phyloP scores from a whole-genome alignment of 2,113 vertebrate species.

The Penelope pileata region DNA sequence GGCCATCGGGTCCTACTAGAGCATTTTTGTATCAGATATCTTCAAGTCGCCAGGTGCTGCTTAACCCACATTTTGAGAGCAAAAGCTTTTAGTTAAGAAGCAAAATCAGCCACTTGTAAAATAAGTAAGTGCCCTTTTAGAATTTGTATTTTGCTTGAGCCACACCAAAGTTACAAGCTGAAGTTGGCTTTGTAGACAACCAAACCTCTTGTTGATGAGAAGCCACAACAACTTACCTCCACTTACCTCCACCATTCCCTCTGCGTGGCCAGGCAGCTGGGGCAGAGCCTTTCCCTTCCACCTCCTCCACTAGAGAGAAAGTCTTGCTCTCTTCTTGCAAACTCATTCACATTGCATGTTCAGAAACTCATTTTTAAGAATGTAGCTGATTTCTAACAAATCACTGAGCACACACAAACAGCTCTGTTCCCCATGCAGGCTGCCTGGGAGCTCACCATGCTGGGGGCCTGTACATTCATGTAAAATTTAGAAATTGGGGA shows the following conservation, averaged over 20 bases:
- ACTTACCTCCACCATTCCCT: not conserved
- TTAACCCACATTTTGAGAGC: not conserved
- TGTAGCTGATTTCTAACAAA: not conserved
- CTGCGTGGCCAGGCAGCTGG: too few relatives aligned
- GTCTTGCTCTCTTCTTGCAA: not conserved
- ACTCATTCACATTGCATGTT: not conserved
- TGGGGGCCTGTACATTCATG: not conserved
- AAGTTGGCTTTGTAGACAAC: not conserved
- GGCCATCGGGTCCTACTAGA: not conserved
- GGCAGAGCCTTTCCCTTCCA: not conserved
- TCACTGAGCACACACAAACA: not conserved
- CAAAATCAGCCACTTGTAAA: not conserved
- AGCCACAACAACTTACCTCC: not conserved
- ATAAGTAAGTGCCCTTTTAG: not conserved
- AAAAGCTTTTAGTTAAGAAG: not conserved
- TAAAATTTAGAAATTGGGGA: not conserved
- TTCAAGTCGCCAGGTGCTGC: not conserved
- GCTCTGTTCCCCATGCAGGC: not conserved
- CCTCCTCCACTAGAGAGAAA: not conserved
- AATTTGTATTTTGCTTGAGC: not conserved
- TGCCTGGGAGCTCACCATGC: too few relatives aligned
- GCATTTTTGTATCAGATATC: not conserved
- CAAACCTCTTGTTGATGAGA: not conserved
- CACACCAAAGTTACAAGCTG: not conserved
- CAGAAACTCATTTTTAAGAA: not conserved